These are phyloP conservation scores for Octopus sinensis DNA, from an alignment of 1,140 invertebrate genomes.

Conservation along the genomic window DNA sequence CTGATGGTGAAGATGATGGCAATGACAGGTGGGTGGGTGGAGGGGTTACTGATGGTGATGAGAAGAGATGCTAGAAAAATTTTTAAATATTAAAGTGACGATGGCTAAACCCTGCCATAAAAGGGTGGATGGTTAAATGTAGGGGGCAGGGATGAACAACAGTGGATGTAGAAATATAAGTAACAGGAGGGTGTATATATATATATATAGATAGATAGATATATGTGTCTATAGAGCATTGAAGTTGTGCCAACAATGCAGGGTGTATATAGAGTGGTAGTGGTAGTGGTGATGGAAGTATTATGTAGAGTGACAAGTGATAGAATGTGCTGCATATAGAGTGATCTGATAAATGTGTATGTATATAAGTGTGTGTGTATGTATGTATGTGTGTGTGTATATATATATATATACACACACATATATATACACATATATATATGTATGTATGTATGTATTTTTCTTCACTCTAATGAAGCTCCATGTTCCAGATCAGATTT, in stretches of 20 bases:
- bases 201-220: background rate
- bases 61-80: too few species aligned
- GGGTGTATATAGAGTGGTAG: background rate
- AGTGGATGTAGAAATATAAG: background rate
- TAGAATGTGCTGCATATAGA: background rate
- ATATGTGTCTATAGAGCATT: background rate
- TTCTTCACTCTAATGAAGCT: background rate
- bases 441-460: background rate
- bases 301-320: background rate
- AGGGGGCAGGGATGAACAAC: too few species aligned
- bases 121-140: too few species aligned
- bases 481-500: too few species aligned
- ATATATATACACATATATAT: background rate
- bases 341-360: background rate
- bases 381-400: background rate
- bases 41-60: too few species aligned
- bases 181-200: background rate
- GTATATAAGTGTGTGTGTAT: background rate
- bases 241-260: too few species aligned
- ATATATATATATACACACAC: background rate
- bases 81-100: too few species aligned
- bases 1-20: too few species aligned
- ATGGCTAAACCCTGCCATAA: too few species aligned
- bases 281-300: background rate
- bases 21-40: too few species aligned